These are phyloP conservation scores for Synanthedon andrenaeformis DNA, from an alignment of 2,888 invertebrate species.

Conservation along the genomic window DNA sequence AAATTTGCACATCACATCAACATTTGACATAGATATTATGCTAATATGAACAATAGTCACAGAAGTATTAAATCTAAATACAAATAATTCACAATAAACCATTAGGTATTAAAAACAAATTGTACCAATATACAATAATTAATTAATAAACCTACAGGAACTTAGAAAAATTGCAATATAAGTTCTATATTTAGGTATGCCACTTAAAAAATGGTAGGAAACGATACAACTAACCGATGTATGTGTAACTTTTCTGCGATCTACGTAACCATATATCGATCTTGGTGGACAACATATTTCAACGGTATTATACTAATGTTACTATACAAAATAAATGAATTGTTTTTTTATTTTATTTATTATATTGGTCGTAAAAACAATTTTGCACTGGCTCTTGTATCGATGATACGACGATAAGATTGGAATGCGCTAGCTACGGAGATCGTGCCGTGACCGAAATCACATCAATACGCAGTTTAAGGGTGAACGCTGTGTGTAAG, in stretches of 20 bases:
- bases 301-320: conserved; percentile 33
- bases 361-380: conserved; percentile 46
- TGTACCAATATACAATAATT: conserved; percentile 61
- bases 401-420: conserved; percentile 34
- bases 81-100: conserved; percentile 67
- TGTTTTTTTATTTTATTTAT: conserved; percentile 16
- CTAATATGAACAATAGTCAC: conserved; percentile 44
- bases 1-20: too few relatives aligned
- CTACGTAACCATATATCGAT: conserved; percentile 14
- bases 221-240: conserved; percentile 38
- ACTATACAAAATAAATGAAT: conserved; percentile 45
- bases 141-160: conserved; percentile 69
- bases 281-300: conserved; percentile 31
- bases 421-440: conserved; percentile 61
- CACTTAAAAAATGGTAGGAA: conserved; percentile 57
- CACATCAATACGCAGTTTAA: background rate
- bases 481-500: background rate
- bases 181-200: conserved; percentile 69
- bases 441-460: conserved; percentile 6
- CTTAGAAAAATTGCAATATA: conserved; percentile 70
- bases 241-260: conserved; percentile 21
- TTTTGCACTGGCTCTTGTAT: conserved; percentile 34
- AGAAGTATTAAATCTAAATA: conserved; percentile 55
- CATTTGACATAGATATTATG: conserved; percentile 28
- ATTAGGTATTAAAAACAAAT: conserved; percentile 62